Evolutionary conservation across 2,113 vertebrate genomes (phyloP).

Genomic region (Callipepla squamata): DNA sequence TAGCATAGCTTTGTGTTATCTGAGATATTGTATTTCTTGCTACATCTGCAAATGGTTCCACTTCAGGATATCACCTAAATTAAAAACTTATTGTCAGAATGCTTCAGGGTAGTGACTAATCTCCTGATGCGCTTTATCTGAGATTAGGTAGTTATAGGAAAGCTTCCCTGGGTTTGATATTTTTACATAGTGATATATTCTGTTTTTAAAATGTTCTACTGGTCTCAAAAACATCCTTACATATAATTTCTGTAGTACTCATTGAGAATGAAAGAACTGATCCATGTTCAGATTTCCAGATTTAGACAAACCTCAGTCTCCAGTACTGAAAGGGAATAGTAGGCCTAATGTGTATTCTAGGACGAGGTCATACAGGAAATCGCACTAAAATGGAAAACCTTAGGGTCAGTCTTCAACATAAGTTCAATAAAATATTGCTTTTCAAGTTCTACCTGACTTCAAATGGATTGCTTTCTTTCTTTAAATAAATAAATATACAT

Average conservation of each 20-base stretch:
- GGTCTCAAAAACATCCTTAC: neutral
- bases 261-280: neutral
- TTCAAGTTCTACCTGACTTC: neutral
- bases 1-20: neutral
- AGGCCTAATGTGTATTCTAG: neutral
- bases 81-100: neutral
- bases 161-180: neutral
- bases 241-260: neutral
- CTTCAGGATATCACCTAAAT: neutral
- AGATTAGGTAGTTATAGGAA: neutral
- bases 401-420: neutral
- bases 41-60: neutral
- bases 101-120: neutral
- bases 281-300: neutral
- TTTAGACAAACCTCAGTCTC: neutral
- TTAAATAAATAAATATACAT: neutral
- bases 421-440: neutral
- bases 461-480: neutral
- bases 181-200: neutral
- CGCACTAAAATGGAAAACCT: neutral
- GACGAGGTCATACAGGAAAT: rapidly evolving
- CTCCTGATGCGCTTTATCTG: neutral
- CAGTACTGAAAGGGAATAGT: neutral
- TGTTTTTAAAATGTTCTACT: neutral
- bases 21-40: neutral